Conservation (phyloP, 2,888 invertebrate genomes). For the Tipula unca region DNA sequence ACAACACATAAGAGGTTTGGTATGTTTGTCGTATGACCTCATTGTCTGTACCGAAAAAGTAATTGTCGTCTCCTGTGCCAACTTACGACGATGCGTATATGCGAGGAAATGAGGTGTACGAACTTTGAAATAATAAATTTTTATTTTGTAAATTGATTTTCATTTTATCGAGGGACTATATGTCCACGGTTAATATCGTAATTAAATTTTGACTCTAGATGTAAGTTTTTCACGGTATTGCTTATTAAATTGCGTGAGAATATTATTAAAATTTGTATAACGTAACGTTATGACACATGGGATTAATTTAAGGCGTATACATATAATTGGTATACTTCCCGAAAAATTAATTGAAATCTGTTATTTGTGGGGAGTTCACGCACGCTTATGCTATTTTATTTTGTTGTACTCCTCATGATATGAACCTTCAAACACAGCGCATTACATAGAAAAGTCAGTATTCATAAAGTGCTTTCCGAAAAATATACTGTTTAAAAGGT, state of each 20-base stretch:
- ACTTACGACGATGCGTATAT: too few relatives aligned
- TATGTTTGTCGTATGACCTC: neutral
- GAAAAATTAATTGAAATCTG: too few relatives aligned
- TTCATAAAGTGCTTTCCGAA: too few relatives aligned
- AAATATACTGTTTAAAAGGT: too few relatives aligned
- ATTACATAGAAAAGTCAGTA: too few relatives aligned
- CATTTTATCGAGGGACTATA: neutral
- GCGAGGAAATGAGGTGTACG: neutral
- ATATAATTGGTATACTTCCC: too few relatives aligned
- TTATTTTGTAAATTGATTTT: neutral
- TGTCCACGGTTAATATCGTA: neutral
- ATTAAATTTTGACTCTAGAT: neutral
- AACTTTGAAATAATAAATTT: neutral
- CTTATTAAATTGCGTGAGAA: neutral
- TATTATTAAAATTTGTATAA: neutral
- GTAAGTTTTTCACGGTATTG: neutral
- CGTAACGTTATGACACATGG: neutral
- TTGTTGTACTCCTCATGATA: too few relatives aligned
- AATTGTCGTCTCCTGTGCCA: too few relatives aligned
- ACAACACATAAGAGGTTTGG: neutral
- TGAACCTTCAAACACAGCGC: too few relatives aligned
- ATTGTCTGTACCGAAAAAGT: neutral
- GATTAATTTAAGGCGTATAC: neutral
- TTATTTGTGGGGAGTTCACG: too few relatives aligned
- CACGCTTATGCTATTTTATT: too few relatives aligned